Conservation (phyloP, 2,888 invertebrate genomes). For the Acanthosepion lycidas region DNA sequence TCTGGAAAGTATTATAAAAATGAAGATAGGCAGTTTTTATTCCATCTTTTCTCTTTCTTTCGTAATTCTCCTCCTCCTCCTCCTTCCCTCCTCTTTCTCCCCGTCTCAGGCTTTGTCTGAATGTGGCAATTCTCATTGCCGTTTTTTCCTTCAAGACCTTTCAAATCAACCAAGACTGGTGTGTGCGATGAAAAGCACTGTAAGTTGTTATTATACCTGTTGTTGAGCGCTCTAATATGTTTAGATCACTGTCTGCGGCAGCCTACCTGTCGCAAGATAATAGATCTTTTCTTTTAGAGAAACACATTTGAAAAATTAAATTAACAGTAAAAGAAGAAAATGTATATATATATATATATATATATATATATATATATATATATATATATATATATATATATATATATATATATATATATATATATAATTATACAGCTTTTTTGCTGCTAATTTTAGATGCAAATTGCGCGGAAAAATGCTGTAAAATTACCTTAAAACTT, state of each 20-base stretch:
- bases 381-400: no score
- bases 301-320: neutral
- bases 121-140: neutral
- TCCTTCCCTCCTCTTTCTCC: neutral
- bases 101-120: neutral
- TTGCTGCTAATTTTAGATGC: neutral
- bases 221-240: neutral
- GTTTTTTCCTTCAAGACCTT: neutral
- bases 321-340: neutral
- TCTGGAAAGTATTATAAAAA: no score
- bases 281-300: neutral
- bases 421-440: neutral
- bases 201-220: neutral
- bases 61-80: no score
- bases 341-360: no score
- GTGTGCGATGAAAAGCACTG: neutral
- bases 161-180: neutral
- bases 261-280: neutral
- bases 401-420: no score
- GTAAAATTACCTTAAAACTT: neutral
- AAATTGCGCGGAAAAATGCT: neutral
- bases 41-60: no score
- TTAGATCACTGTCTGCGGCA: neutral
- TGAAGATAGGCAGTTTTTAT: no score
- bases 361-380: no score